phyloP scores from a whole-genome alignment of 2,113 vertebrate species.

The Salvelinus namaycush region DNA sequence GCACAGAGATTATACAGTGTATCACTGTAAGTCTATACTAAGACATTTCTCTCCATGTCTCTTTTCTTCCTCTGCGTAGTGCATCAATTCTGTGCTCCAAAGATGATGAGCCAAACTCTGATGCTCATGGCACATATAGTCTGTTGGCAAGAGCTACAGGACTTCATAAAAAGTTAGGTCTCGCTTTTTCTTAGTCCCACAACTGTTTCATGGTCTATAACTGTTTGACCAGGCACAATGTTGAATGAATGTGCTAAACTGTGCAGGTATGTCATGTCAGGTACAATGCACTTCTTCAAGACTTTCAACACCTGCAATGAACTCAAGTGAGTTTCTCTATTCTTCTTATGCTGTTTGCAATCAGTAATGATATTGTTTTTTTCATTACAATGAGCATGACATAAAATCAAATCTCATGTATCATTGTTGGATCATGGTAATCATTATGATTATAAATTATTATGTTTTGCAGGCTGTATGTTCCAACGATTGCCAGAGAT shows the following conservation, averaged over 20 bases:
- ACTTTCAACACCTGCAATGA: constrained; percentile 51
- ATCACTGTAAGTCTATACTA: background rate
- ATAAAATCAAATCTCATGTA: background rate
- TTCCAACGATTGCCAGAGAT: background rate
- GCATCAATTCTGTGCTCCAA: constrained; percentile 11
- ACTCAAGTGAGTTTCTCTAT: constrained; percentile 48
- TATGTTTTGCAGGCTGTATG: constrained; percentile 39
- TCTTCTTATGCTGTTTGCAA: background rate
- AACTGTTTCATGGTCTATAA: background rate
- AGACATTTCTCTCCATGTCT: background rate
- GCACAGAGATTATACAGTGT: background rate
- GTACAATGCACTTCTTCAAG: constrained; percentile 38
- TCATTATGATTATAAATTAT: background rate
- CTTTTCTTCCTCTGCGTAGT: constrained; percentile 29
- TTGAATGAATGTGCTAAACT: background rate
- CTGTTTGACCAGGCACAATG: background rate
- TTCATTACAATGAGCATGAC: constrained; percentile 10
- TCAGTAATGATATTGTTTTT: background rate
- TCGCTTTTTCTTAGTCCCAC: background rate
- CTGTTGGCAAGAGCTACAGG: constrained; percentile 56
- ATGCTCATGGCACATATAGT: background rate
- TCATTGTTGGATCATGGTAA: too few species aligned
- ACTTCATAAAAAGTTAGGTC: constrained; percentile 49
- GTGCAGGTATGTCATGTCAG: constrained; percentile 46
- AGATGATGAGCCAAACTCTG: constrained; percentile 23